Evolutionary conservation across 2,888 invertebrate genomes (phyloP).

Genomic region (Lordiphosa andalusiaca): DNA sequence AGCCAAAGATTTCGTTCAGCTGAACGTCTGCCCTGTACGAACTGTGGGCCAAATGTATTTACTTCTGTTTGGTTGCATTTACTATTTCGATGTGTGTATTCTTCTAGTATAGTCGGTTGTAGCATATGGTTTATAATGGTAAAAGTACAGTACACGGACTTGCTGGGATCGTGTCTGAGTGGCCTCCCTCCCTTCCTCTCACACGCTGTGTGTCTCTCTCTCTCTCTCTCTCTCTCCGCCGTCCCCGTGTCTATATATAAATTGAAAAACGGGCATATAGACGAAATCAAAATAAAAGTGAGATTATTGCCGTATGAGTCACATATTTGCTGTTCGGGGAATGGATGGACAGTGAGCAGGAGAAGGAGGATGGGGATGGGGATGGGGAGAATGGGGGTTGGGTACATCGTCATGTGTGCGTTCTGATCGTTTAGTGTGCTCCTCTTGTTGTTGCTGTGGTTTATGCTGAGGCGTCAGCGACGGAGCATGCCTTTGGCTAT

Average conservation of each 20-base stretch:
- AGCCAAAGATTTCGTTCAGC: constrained; percentile 15
- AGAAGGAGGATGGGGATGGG: constrained; percentile 8
- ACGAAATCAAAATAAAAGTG: constrained; percentile 73
- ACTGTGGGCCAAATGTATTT: constrained; percentile 5
- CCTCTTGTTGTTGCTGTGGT: constrained; percentile 19
- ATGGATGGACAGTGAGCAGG: no score
- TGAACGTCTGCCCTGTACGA: constrained; percentile 29
- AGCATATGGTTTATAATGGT: no score
- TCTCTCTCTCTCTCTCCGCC: not conserved
- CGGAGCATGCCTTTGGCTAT: constrained; percentile 66
- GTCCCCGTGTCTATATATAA: constrained; percentile 28
- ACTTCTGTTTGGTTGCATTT: constrained; percentile 32
- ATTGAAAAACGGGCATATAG: constrained; percentile 27
- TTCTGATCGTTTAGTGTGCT: constrained; percentile 3
- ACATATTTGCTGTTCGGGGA: constrained; percentile 27
- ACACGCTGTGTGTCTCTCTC: not conserved
- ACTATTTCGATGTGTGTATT: constrained; percentile 13
- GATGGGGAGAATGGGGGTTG: constrained; percentile 17
- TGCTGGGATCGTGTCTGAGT: no score
- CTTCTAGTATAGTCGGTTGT: no score
- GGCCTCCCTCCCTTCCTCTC: no score
- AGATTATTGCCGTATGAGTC: constrained; percentile 71
- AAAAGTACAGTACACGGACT: no score
- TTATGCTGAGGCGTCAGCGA: constrained; percentile 53
- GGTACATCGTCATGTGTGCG: constrained; percentile 44